Evolutionary conservation across 2,888 invertebrate species (phyloP), one percentile per base, ranked within the genome.

Genomic region (Netelia melanura): DNA sequence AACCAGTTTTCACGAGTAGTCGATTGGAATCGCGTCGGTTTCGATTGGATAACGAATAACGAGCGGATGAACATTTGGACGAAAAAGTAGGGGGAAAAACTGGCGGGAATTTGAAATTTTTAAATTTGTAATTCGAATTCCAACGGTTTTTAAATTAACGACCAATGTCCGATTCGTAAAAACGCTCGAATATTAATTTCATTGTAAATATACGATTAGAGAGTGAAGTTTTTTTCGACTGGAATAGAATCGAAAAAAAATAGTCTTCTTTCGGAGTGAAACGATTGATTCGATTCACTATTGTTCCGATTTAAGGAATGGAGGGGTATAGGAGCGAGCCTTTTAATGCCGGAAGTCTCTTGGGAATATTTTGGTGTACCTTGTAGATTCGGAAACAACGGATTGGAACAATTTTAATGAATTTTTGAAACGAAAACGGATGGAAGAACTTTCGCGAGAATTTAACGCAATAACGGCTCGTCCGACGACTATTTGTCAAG

Each of bases 1-100:
- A 72, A 72, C 52, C 67, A 77, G 38, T 71, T 38, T 71, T 48
- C 17, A 65, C 77, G 77, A 76, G 67, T 81, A 44, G 80, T 23
- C 10, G 21, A 56, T 54, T 25, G 38, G 70, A 43, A 8, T 74
- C 62, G 61, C 67, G 54, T 25, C 30, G 61, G 68, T 74, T 74
- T 30, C 44, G 52, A 43, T 56, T 78, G 23, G 65, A 71, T 44
- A 9, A 58, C 30, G 70, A 70, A 70, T 56, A 75, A 68, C 6
- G 8, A 68, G 54, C 56, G 17, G 38, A 17, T 48, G 48, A 62
- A 30, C 3, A 61, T 61, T 58, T 70, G 38, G 11, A 52, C 38
- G 2, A 44, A 30, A 14, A 68, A n/a, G 64, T 56, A n/a, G 21
- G 9, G 48, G 54, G 58, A 38, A 61, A 67, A 64, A 71, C 11